Percentiles rank a stretch among this genome's conserved stretches.
Evolutionary conservation across 2,888 invertebrate species (phyloP).

Genomic region (Drosophila percnosoma): DNA sequence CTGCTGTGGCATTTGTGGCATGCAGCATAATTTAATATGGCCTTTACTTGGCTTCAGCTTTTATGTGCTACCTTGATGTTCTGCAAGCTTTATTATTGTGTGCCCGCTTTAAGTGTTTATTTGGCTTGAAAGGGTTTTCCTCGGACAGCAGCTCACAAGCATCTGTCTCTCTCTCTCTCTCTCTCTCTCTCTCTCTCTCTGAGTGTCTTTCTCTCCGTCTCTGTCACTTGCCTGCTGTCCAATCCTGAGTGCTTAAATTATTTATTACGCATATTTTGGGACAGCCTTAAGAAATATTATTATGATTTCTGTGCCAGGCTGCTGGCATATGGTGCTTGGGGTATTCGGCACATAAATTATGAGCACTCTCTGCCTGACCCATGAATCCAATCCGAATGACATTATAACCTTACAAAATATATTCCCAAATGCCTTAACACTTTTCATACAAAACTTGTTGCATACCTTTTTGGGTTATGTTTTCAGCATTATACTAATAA

Average conservation of each 20-base stretch:
- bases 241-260: slow-evolving; percentile 72
- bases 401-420: slow-evolving; percentile 20
- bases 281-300: slow-evolving; percentile 67
- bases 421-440: slow-evolving; percentile 12
- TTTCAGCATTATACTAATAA: not conserved
- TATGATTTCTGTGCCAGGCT: slow-evolving; percentile 56
- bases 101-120: slow-evolving; percentile 72
- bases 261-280: slow-evolving; percentile 76
- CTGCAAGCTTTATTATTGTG: slow-evolving; percentile 53
- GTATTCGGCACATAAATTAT: slow-evolving; percentile 63
- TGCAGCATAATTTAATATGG: slow-evolving; percentile 71
- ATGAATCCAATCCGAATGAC: slow-evolving; percentile 58
- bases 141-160: not conserved
- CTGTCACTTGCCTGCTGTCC: slow-evolving; percentile 24
- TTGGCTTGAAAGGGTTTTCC: slow-evolving; percentile 64
- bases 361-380: slow-evolving; percentile 38
- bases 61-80: slow-evolving; percentile 52
- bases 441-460: slow-evolving; percentile 4
- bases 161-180: not conserved
- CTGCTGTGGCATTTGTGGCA: slow-evolving; percentile 65
- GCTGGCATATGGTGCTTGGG: slow-evolving; percentile 52
- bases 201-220: not conserved
- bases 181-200: not conserved
- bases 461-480: not conserved
- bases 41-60: slow-evolving; percentile 27